These are phyloP conservation scores for Drosophila subpulchrella DNA, from an alignment of 1,140 invertebrate species.

Conservation along the genomic window DNA sequence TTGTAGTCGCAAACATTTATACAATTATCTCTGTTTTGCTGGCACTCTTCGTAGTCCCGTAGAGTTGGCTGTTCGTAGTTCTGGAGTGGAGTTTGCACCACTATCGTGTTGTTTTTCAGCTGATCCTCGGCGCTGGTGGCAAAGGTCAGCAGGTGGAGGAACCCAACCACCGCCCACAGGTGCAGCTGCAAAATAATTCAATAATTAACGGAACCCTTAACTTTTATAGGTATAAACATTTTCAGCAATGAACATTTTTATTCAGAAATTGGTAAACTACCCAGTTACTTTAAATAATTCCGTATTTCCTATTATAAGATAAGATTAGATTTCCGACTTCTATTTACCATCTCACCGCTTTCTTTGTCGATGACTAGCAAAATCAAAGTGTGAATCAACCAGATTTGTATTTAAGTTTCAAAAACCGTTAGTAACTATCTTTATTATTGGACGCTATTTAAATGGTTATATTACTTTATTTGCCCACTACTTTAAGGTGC, in stretches of 20 bases:
- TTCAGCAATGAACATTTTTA: not conserved
- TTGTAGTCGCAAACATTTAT: conserved; percentile 26
- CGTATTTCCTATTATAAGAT: not conserved
- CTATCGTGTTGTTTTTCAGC: conserved; percentile 50
- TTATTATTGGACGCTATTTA: not conserved
- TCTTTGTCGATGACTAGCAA: not conserved
- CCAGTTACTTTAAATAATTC: not conserved
- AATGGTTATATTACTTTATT: not conserved
- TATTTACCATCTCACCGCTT: not conserved
- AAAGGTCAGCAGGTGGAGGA: conserved; percentile 33
- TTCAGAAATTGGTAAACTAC: not conserved
- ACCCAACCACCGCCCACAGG: conserved; percentile 5
- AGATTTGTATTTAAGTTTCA: too few relatives aligned
- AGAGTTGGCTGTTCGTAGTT: conserved; percentile 71
- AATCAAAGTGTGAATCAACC: not conserved
- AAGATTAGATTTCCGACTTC: not conserved
- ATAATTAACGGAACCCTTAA: too few relatives aligned
- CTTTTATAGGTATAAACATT: not conserved
- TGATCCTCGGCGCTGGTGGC: not conserved
- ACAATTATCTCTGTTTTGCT: conserved; percentile 52
- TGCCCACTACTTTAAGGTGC: not conserved
- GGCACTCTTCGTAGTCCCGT: conserved; percentile 68
- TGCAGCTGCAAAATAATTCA: not conserved
- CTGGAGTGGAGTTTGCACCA: conserved; percentile 67
- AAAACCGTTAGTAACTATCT: too few relatives aligned